Percentiles rank a stretch among this genome's conserved stretches.
Conservation (phyloP, 1,140 invertebrate genomes). For the Belonocnema kinseyi region DNA sequence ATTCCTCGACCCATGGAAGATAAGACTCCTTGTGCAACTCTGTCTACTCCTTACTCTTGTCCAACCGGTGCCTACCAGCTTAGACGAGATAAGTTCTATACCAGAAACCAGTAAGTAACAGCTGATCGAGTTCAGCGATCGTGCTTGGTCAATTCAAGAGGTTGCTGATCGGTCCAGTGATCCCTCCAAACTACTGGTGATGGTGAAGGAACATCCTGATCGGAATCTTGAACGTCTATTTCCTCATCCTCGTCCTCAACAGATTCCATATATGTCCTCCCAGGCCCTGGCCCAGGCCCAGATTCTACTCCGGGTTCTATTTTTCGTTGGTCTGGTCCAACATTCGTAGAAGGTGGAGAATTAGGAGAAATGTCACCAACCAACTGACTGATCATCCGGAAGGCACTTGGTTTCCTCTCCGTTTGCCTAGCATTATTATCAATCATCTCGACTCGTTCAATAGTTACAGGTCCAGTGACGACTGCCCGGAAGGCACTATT, state of each 20-base stretch:
- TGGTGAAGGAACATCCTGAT: constrained; percentile 70
- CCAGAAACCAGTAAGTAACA: not conserved
- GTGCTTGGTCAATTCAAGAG: constrained; percentile 73
- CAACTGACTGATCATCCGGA: constrained; percentile 72
- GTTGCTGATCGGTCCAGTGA: constrained; percentile 72
- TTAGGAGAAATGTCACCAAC: constrained; percentile 70
- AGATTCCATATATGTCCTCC: constrained; percentile 57
- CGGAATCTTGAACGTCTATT: constrained; percentile 83
- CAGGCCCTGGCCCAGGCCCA: constrained; percentile 61
- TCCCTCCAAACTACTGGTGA: constrained; percentile 63
- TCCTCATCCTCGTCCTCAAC: constrained; percentile 80
- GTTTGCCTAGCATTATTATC: constrained; percentile 49
- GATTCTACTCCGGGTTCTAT: constrained; percentile 36
- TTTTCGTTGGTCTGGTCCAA: constrained; percentile 58
- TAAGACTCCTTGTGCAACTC: not conserved
- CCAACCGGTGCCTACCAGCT: not conserved
- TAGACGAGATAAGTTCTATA: not conserved
- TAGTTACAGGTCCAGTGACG: constrained; percentile 70
- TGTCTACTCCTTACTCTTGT: not conserved
- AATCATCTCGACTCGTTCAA: constrained; percentile 67
- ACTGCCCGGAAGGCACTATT: constrained; percentile 90
- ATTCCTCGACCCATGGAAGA: not conserved
- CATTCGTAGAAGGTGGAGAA: constrained; percentile 72
- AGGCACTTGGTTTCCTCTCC: constrained; percentile 69
- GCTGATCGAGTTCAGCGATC: constrained; percentile 63